phyloP scores from a whole-genome alignment of 53 echinoderm and acorn worm species.

The Temnopleurus reevesii region DNA sequence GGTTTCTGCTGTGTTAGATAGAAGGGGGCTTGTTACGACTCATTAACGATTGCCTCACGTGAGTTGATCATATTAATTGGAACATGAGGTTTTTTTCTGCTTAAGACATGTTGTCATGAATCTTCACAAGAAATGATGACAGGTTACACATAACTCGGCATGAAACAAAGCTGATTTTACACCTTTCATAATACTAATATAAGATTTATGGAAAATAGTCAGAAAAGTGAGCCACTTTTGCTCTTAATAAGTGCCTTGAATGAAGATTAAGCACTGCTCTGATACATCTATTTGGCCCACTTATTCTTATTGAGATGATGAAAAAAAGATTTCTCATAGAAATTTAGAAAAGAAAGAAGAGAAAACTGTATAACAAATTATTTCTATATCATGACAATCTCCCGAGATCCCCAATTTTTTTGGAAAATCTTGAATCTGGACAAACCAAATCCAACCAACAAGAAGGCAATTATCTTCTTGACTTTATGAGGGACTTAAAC shows the following conservation, averaged over 20 bases:
- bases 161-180: background rate
- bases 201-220: background rate
- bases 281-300: background rate
- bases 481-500: background rate
- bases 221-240: background rate
- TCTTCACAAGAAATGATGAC: constrained; percentile 5
- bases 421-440: too few relatives aligned
- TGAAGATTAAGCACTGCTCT: background rate
- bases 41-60: background rate
- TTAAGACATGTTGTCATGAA: constrained; percentile 11
- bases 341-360: too few relatives aligned
- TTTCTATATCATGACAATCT: too few relatives aligned
- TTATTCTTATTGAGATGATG: background rate
- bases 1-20: background rate
- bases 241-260: background rate
- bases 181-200: background rate
- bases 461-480: background rate
- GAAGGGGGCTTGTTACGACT: constrained; percentile 1
- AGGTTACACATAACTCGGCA: background rate
- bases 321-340: background rate
- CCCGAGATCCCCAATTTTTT: too few relatives aligned
- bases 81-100: background rate
- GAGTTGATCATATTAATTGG: constrained; percentile 17
- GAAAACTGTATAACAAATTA: too few relatives aligned
- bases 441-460: background rate